A percentile compares a stretch with the other conserved stretches of the same genome.
Evolutionary conservation across 2,888 invertebrate genomes (phyloP).

Genomic region (Marasmarcha lunaedactyla): DNA sequence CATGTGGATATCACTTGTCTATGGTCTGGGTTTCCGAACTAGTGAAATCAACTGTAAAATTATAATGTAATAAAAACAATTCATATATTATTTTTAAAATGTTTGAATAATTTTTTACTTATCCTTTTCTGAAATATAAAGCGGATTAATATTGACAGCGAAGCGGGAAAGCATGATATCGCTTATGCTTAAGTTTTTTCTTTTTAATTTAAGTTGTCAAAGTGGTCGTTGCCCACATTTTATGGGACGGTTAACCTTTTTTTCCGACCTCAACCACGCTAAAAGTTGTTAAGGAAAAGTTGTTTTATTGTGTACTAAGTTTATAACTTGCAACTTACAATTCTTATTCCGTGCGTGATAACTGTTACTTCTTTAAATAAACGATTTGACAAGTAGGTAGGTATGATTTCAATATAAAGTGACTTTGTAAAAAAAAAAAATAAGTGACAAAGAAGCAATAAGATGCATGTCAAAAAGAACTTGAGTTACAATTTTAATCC

Average conservation of each 20-base stretch:
- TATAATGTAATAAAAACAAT: conserved; percentile 1
- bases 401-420: too few species aligned
- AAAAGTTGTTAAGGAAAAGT: too few species aligned
- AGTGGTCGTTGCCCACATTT: conserved; percentile 24
- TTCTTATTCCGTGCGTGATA: too few species aligned
- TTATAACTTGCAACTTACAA: too few species aligned
- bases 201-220: conserved; percentile 37
- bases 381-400: too few species aligned
- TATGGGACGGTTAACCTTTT: conserved; percentile 27
- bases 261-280: too few species aligned
- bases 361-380: too few species aligned
- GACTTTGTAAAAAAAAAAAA: conserved; percentile 35
- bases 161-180: conserved; percentile 39
- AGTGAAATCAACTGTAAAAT: conserved; percentile 13
- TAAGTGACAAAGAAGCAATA: conserved; percentile 56
- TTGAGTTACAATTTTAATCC: conserved; percentile 69
- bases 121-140: conserved; percentile 7
- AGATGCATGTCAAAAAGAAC: conserved; percentile 61
- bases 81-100: background rate
- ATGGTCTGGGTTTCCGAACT: conserved; percentile 34
- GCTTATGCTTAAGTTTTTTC: conserved; percentile 37
- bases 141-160: conserved; percentile 41
- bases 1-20: conserved; percentile 10
- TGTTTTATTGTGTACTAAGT: too few species aligned
- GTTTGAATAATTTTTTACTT: too few species aligned